These are phyloP conservation scores for Dipodomys spectabilis DNA, from an alignment of 2,113 vertebrate species.

Conservation along the genomic window DNA sequence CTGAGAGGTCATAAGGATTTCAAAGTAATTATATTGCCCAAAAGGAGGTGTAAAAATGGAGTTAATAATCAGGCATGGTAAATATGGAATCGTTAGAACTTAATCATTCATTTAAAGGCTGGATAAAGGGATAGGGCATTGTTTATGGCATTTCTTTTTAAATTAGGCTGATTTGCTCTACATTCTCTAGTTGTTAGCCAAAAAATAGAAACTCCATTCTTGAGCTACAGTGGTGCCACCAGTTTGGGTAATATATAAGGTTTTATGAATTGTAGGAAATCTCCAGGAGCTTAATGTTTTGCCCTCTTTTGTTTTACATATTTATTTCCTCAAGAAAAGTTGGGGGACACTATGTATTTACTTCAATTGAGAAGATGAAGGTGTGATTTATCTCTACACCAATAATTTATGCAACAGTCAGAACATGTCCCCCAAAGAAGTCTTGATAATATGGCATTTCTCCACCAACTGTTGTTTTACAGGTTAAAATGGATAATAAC, in stretches of 20 bases:
- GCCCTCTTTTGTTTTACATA: neutral
- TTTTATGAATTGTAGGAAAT: neutral
- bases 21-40: neutral
- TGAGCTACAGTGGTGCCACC: neutral
- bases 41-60: neutral
- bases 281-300: neutral
- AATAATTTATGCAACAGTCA: slow-evolving; percentile 28
- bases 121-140: neutral
- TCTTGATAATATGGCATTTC: slow-evolving; percentile 24
- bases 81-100: slow-evolving; percentile 5
- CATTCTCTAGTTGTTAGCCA: neutral
- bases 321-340: neutral
- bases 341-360: neutral
- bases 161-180: slow-evolving; percentile 22
- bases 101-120: slow-evolving; percentile 37
- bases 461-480: slow-evolving; percentile 43
- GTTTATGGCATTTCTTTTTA: slow-evolving; percentile 53
- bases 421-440: slow-evolving; percentile 37
- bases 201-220: slow-evolving; percentile 17
- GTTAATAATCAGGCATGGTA: neutral
- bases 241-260: neutral
- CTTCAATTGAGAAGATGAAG: neutral
- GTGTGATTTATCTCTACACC: slow-evolving; percentile 35
- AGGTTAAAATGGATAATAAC: slow-evolving; percentile 55
- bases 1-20: neutral